Conservation (phyloP, 1,140 invertebrate species). For the Steinernema khuongi region DNA sequence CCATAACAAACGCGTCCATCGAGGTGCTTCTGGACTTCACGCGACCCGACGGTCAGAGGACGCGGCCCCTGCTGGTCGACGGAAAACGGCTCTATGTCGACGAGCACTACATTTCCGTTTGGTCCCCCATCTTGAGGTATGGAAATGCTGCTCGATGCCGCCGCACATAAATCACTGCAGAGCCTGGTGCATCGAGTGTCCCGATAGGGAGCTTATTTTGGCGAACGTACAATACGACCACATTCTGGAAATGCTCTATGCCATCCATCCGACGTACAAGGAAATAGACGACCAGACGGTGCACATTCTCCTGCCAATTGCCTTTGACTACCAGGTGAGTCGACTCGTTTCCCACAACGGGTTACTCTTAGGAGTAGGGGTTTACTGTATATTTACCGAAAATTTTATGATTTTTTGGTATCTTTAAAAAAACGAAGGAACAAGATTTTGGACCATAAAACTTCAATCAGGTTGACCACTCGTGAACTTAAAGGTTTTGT, state of each 20-base stretch:
- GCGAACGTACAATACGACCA: conserved; percentile 59
- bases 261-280: conserved; percentile 58
- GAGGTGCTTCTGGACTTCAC: conserved; percentile 56
- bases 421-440: too few species aligned
- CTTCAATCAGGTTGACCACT: too few species aligned
- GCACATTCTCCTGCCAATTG: conserved; percentile 55
- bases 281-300: conserved; percentile 58
- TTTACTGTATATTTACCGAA: too few species aligned
- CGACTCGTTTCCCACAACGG: too few species aligned
- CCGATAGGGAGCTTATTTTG: conserved; percentile 54
- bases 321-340: conserved; percentile 55
- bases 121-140: conserved; percentile 51
- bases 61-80: conserved; percentile 54
- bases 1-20: conserved; percentile 30
- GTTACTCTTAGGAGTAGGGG: too few species aligned
- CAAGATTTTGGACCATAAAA: too few species aligned
- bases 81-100: conserved; percentile 57
- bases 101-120: conserved; percentile 57
- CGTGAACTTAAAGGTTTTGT: too few species aligned
- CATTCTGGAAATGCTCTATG: conserved; percentile 51
- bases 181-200: conserved; percentile 58
- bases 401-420: too few species aligned
- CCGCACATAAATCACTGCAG: conserved; percentile 30
- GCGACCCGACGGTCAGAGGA: conserved; percentile 53
- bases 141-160: background rate